These are phyloP conservation scores for Tachysurus vachellii DNA, from an alignment of 2,113 vertebrate species.

Conservation along the genomic window DNA sequence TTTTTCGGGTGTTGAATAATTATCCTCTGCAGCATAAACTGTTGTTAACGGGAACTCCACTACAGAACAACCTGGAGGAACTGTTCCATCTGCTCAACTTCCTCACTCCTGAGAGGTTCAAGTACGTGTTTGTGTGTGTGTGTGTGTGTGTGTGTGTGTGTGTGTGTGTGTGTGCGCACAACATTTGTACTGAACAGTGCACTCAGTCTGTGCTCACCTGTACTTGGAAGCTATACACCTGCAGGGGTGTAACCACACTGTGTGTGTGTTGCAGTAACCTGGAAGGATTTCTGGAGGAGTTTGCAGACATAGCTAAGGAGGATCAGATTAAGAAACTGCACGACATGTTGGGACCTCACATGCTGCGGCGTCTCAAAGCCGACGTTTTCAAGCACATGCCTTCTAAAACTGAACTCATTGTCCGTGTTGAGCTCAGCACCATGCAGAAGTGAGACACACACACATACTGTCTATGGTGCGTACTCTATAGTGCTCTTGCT, in stretches of 20 bases:
- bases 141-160: slow-evolving; percentile 56
- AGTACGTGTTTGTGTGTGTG: slow-evolving; percentile 75
- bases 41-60: slow-evolving; percentile 91
- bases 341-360: slow-evolving; percentile 96
- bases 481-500: background rate
- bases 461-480: too few species aligned
- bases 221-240: background rate
- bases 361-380: slow-evolving; percentile 94
- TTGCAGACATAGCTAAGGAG: slow-evolving; percentile 97
- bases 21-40: slow-evolving; percentile 96
- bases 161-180: background rate
- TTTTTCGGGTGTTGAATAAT: slow-evolving; percentile 93
- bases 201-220: background rate
- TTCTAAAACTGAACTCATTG: slow-evolving; percentile 94
- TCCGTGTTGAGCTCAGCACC: slow-evolving; percentile 92
- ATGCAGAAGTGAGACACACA: slow-evolving; percentile 90
- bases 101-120: slow-evolving; percentile 92
- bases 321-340: slow-evolving; percentile 99
- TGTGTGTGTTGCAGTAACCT: slow-evolving; percentile 80
- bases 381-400: slow-evolving; percentile 99
- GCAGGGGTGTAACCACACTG: background rate
- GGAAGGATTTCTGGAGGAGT: slow-evolving; percentile 96
- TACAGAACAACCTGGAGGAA: slow-evolving; percentile 97
- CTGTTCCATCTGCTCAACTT: slow-evolving; percentile 97
- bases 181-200: too few species aligned